Evolutionary conservation across 2,888 invertebrate species (phyloP), one percentile per base, ranked within the genome.

Genomic region (Lamellibrachia columna): DNA sequence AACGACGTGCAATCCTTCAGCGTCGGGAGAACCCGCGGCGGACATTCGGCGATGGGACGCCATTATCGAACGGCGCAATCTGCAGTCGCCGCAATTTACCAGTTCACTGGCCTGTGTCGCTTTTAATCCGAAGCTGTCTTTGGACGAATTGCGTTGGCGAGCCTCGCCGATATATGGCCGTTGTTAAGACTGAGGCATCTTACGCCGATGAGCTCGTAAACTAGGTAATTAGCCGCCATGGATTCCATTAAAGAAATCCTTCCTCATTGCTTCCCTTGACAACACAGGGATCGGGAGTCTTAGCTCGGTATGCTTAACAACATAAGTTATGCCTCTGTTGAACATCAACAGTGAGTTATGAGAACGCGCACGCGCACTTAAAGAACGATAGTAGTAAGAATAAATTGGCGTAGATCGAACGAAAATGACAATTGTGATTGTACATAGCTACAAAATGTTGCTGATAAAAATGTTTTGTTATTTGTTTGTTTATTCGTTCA

Each of bases 51-150:
- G 40, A 75, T 75, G 75, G 75, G 75, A 75, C 75, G 75, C n/a
- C 75, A 75, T 75, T 75, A 75, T 75, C 22, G 75, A 75, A 75
- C 75, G 75, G n/a, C 22, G 75, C 75, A 75, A 22, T 75, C 75
- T 15, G 15, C 75, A 75, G 75, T 75, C 75, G 15, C 75, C 75
- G 75, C 75, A 75, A 75, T 75, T 75, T 75, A 75, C 75, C 75
- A 75, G 75, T 75, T 75, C 75, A 75, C 75, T 75, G 75, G 75
- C 75, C n/a, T n/a, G 75, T 75, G 75, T 75, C 75, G 75, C 75
- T 75, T 75, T 75, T 75, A 75, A 75, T 75, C 15, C 75, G n/a
- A 75, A 75, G 75, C 75, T 75, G 75, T 75, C 75, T 75, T 75
- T 22, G 22, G 75, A 7, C 3, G 75, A 75, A 15, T 22, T n/a